Conservation (phyloP, 2,888 invertebrate genomes). For the Epinotia brunnichana region DNA sequence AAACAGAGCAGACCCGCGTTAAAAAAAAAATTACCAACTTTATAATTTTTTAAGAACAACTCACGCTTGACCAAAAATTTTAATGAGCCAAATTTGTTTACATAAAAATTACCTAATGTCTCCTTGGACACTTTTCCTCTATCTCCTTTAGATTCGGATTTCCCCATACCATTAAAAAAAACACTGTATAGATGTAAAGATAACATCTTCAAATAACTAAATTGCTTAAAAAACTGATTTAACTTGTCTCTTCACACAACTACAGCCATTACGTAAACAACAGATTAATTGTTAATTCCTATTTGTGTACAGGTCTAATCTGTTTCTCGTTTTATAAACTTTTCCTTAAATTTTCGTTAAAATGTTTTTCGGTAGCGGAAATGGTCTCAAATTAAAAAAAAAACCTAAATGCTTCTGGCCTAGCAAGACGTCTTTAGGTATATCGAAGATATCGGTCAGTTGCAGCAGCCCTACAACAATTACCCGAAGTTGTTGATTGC, state of each 20-base stretch:
- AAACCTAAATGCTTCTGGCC: neutral
- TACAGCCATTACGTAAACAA: neutral
- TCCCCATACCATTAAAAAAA: no score
- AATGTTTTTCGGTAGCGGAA: neutral
- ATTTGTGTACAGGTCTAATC: neutral
- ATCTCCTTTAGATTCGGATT: no score
- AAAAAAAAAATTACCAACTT: no score
- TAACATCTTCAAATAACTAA: no score
- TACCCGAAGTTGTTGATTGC: constrained; percentile 24
- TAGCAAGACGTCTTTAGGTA: neutral
- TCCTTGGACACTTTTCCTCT: no score
- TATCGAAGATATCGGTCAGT: neutral
- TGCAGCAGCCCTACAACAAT: constrained; percentile 39
- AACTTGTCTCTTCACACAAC: neutral
- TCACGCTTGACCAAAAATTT: no score
- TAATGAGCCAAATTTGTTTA: no score
- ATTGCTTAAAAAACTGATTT: no score
- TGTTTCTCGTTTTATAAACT: neutral
- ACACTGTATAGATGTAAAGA: no score
- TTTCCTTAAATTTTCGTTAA: neutral
- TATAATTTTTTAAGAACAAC: no score
- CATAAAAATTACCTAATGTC: no score
- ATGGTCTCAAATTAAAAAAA: neutral
- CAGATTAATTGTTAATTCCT: neutral
- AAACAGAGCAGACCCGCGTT: no score